Conservation (phyloP, 2,888 invertebrate genomes). For the Dione vanillae region DNA sequence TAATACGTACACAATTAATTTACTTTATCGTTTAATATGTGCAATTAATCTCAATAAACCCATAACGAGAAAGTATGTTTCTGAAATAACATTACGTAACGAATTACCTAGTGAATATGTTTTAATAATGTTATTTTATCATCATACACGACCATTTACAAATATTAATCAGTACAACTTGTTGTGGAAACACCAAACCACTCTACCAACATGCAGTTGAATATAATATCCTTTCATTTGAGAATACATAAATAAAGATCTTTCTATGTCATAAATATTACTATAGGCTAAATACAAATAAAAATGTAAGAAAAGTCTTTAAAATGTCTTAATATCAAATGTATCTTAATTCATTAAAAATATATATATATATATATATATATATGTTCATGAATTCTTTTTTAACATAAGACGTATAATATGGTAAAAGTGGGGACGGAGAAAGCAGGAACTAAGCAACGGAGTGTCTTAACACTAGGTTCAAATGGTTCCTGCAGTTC, state of each 20-base stretch:
- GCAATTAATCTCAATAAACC: slow-evolving; percentile 27
- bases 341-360: slow-evolving; percentile 25
- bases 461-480: too few relatives aligned
- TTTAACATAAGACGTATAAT: neutral
- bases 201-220: too few relatives aligned
- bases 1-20: neutral
- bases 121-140: neutral
- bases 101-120: neutral
- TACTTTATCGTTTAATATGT: slow-evolving; percentile 22
- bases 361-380: neutral
- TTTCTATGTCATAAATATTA: too few relatives aligned
- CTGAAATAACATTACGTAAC: neutral
- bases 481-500: too few relatives aligned
- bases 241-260: too few relatives aligned
- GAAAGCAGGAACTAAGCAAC: too few relatives aligned
- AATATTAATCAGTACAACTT: neutral
- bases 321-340: neutral
- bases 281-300: too few relatives aligned
- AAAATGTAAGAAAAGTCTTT: neutral
- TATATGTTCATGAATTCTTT: neutral
- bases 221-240: too few relatives aligned
- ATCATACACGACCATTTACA: neutral
- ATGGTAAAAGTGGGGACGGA: too few relatives aligned
- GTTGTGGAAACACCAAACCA: neutral
- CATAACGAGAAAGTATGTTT: slow-evolving; percentile 15